A percentile compares a stretch with the other conserved stretches of the same genome.
These are phyloP conservation scores for Dolichomitus sp. DNA, from an alignment of 2,888 invertebrate genomes.

Conservation along the genomic window DNA sequence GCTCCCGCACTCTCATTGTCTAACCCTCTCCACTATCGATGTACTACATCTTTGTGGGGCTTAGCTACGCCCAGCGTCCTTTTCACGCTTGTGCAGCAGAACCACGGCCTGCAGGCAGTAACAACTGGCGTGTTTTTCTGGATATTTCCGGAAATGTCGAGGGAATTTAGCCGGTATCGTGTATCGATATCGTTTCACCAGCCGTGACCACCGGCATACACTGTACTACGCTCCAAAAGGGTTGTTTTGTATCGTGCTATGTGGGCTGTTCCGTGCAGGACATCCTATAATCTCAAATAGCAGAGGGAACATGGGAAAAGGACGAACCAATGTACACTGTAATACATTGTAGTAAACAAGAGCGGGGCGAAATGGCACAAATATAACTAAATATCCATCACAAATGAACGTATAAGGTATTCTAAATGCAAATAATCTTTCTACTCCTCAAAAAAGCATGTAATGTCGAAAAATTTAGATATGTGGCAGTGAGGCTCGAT, in stretches of 20 bases:
- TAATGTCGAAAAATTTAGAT: too few relatives aligned
- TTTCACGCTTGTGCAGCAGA: conserved; percentile 43
- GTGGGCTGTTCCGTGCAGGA: conserved; percentile 44
- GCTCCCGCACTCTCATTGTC: conserved; percentile 29
- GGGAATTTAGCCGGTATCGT: conserved; percentile 61
- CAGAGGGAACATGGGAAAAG: conserved; percentile 9
- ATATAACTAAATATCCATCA: neutral
- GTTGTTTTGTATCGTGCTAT: conserved; percentile 44
- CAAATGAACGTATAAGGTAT: neutral
- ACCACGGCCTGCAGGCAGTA: conserved; percentile 45
- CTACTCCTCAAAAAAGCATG: too few relatives aligned
- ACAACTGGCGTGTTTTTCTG: conserved; percentile 61
- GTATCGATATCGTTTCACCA: conserved; percentile 56
- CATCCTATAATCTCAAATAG: conserved; percentile 33
- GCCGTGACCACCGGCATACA: conserved; percentile 3
- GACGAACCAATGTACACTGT: conserved; percentile 1
- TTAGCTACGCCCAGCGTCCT: conserved; percentile 46
- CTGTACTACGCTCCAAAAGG: conserved; percentile 16
- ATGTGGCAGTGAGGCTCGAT: too few relatives aligned
- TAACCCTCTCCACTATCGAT: conserved; percentile 28
- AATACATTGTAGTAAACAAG: neutral
- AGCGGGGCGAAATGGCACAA: neutral
- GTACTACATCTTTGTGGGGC: conserved; percentile 2
- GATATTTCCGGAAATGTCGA: conserved; percentile 62
- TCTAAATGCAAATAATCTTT: neutral